Evolutionary conservation across 2,888 invertebrate species (phyloP), one percentile per base, ranked within the genome.

Genomic region (Athalia rosae): DNA sequence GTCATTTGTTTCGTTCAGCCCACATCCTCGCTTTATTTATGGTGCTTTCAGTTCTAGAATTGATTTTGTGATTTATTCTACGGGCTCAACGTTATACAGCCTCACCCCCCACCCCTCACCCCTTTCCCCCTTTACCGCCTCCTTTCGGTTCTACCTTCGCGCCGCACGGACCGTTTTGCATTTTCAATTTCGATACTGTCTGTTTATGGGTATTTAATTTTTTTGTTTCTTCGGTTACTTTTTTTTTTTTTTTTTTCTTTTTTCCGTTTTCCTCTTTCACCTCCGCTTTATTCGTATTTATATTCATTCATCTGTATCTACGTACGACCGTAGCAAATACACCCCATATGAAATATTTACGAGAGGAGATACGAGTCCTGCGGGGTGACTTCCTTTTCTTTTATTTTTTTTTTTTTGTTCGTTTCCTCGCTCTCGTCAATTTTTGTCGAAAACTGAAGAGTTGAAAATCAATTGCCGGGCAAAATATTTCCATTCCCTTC

Each of bases 1-100:
- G 74, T 74, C 74, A 62, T 74, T 74, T 62, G 74, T 74, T 74
- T 71, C 62, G 71, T 62, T 53, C 74, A 78, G 73, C 76, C 74
- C 77, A 73, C 80, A 79, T 84, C 77, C 78, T 73, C 79, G 78
- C 84, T 86, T 86, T 86, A 86, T 86, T 86, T 86, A 86, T 83
- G 84, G 81, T 81, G 77, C 77, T 78, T 76, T 80, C 77, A 69
- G 81, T 82, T 82, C 67, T 77, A 53, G 81, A 83, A 83, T 84
- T 82, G 83, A 85, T 84, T 83, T 80, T 80, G 80, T 84, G 86
- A 86, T 86, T 86, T 85, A 86, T 85, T 78, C 79, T 13, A 74
- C 67, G 78, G 76, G 76, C 79, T 28, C 28, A 28, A 28, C 28
- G 28, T 28, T 28, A 28, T 28, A 69, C 78, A 76, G 59, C 69